Percentiles rank a stretch among this genome's conserved stretches.
Evolutionary conservation across 2,888 invertebrate genomes (phyloP).

Genomic region (Drosophila mercatorum): DNA sequence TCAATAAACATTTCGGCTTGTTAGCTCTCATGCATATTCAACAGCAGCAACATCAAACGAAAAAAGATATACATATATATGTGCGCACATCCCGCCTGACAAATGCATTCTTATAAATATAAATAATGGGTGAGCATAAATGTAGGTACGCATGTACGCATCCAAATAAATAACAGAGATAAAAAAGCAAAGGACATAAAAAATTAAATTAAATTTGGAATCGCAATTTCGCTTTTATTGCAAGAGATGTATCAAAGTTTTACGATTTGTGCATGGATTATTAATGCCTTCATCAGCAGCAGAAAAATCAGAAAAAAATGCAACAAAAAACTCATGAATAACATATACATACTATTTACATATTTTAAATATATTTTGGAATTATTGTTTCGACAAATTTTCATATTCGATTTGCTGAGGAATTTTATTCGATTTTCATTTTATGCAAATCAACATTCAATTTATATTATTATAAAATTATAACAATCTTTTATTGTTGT

Average conservation of each 20-base stretch:
- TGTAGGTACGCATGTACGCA: conserved; percentile 2
- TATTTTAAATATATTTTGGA: not conserved
- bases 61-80: not conserved
- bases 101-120: conserved; percentile 58
- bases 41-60: conserved; percentile 7
- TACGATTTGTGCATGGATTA: conserved; percentile 32
- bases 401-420: not conserved
- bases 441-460: too few relatives aligned
- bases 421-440: not conserved
- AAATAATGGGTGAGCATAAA: conserved; percentile 41
- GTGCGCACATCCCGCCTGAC: conserved; percentile 41
- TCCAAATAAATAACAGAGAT: conserved; percentile 21
- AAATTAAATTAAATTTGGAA: conserved; percentile 50
- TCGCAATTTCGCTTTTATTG: conserved; percentile 34
- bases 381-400: not conserved
- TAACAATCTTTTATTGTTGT: too few relatives aligned
- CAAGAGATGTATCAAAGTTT: conserved; percentile 49
- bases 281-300: conserved; percentile 32
- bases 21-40: conserved; percentile 55
- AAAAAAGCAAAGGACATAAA: conserved; percentile 49
- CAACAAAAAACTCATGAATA: not conserved
- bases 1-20: conserved; percentile 49
- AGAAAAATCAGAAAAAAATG: not conserved
- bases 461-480: not conserved
- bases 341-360: not conserved